Evolutionary conservation across 2,113 vertebrate species (phyloP).

Genomic region (Upupa epops): DNA sequence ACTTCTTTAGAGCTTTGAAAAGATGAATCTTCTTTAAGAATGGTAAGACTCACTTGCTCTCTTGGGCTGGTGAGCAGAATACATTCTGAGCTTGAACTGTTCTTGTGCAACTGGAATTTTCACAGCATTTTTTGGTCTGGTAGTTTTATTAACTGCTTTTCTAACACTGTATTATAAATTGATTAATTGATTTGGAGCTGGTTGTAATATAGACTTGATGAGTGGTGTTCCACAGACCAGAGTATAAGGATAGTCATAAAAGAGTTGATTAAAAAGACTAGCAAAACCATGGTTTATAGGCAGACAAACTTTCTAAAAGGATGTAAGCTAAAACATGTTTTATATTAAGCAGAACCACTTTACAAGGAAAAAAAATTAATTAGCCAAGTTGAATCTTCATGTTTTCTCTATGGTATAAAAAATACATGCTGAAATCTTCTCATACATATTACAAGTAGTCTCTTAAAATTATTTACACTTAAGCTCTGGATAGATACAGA

Average conservation of each 20-base stretch:
- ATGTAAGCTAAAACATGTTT: neutral
- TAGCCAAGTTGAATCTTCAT: neutral
- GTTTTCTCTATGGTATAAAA: neutral
- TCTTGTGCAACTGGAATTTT: neutral
- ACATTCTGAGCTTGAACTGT: neutral
- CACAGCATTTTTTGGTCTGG: neutral
- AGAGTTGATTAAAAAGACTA: neutral
- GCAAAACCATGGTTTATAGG: neutral
- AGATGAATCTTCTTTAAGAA: neutral
- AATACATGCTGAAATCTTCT: neutral
- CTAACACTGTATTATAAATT: neutral
- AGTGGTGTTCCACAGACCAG: neutral
- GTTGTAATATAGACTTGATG: neutral
- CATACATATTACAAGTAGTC: neutral
- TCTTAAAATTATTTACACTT: neutral
- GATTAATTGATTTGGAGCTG: neutral
- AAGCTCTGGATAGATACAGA: neutral
- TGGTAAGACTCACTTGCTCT: neutral
- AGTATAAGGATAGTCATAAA: neutral
- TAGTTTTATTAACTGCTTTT: conserved; percentile 24
- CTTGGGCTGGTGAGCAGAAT: neutral
- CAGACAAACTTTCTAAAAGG: neutral
- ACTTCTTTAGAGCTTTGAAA: neutral
- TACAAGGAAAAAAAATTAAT: neutral
- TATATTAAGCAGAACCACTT: neutral